These are phyloP conservation scores for Rotaria macrura DNA, from an alignment of 2,888 invertebrate species.

Conservation along the genomic window DNA sequence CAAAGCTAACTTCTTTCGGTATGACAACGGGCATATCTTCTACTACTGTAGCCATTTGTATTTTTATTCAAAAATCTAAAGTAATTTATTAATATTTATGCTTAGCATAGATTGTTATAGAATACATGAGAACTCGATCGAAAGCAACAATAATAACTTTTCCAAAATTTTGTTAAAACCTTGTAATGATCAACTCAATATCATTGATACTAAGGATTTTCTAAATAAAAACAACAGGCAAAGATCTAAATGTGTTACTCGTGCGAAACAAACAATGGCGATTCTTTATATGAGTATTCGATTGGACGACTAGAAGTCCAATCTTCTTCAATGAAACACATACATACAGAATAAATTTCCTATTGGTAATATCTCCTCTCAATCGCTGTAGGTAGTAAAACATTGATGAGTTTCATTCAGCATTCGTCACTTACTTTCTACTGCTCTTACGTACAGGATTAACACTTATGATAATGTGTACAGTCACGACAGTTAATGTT, in stretches of 20 bases:
- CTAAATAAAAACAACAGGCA: neutral
- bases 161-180: too few relatives aligned
- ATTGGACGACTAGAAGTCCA: neutral
- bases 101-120: too few relatives aligned
- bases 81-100: neutral
- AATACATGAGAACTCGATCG: too few relatives aligned
- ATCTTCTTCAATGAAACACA: neutral
- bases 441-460: too few relatives aligned
- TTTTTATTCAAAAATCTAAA: neutral
- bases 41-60: neutral
- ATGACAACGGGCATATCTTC: neutral
- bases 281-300: neutral
- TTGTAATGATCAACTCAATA: neutral
- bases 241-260: neutral
- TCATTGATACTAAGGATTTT: neutral
- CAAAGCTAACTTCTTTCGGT: neutral
- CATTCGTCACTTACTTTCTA: too few relatives aligned
- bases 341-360: neutral
- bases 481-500: too few relatives aligned
- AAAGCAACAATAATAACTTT: too few relatives aligned
- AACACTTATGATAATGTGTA: too few relatives aligned
- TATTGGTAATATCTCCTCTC: too few relatives aligned
- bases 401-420: too few relatives aligned
- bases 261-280: neutral
- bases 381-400: too few relatives aligned